Evolutionary conservation across 37 sponge, comb jelly and placozoan species (phyloP).

Genomic region (Agelas oroides): DNA sequence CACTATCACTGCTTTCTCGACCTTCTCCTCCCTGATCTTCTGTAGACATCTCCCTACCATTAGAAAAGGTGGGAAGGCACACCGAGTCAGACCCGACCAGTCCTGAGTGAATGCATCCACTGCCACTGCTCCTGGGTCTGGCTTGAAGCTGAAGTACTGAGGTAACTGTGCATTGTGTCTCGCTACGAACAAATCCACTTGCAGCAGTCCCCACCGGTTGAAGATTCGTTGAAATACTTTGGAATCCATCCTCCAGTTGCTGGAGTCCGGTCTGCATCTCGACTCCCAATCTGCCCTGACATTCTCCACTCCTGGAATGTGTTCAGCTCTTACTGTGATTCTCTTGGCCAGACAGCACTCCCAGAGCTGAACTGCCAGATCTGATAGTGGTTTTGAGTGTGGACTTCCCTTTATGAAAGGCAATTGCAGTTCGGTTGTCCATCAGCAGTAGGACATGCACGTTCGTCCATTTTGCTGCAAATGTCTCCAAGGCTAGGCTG

Average conservation of each 20-base stretch:
- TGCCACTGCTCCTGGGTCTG: too few relatives aligned
- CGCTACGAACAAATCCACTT: slow-evolving; percentile 8
- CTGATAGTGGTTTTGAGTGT: neutral
- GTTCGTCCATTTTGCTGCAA: neutral
- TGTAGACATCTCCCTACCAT: too few relatives aligned
- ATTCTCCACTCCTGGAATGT: slow-evolving; percentile 31
- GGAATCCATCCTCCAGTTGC: slow-evolving; percentile 9
- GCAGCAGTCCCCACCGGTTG: neutral
- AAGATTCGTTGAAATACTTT: neutral
- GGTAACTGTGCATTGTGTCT: slow-evolving; percentile 8
- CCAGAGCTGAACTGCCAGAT: slow-evolving; percentile 43
- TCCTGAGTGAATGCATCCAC: too few relatives aligned
- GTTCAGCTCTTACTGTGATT: slow-evolving; percentile 15
- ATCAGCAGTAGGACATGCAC: neutral
- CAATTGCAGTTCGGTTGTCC: slow-evolving; percentile 30
- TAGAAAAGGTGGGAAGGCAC: too few relatives aligned
- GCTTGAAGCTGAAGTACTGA: too few relatives aligned
- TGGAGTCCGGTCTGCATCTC: neutral
- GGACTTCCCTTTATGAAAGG: slow-evolving; percentile 47
- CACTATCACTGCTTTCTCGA: too few relatives aligned
- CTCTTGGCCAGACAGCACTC: slow-evolving; percentile 40
- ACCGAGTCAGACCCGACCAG: too few relatives aligned
- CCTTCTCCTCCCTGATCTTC: too few relatives aligned
- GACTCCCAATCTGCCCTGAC: slow-evolving; percentile 34
- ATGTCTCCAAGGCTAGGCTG: slow-evolving; percentile 28